Evolutionary conservation across 2,113 vertebrate species (phyloP).

Genomic region (Electrona antarctica): DNA sequence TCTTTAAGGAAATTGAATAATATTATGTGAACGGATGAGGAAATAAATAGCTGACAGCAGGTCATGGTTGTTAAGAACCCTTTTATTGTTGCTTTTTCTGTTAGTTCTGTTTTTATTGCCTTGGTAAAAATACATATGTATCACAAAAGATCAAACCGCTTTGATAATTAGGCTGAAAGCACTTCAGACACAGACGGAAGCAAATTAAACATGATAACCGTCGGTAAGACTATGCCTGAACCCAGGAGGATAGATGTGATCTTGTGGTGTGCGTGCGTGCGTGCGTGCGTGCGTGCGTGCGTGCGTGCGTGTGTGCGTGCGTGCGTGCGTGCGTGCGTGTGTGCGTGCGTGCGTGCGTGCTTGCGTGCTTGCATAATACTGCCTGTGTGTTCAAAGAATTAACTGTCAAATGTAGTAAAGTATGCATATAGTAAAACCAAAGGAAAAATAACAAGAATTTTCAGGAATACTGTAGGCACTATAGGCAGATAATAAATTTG

Average conservation of each 20-base stretch:
- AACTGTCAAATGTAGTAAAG: no score
- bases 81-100: not conserved
- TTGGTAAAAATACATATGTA: conserved; percentile 33
- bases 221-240: conserved; percentile 24
- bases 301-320: conserved; percentile 1
- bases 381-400: no score
- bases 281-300: not conserved
- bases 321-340: not conserved
- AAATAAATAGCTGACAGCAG: not conserved
- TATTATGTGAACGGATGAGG: not conserved
- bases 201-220: conserved; percentile 68
- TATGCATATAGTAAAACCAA: no score
- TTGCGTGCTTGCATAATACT: not conserved
- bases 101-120: conserved; percentile 4
- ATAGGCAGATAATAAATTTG: no score
- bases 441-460: no score
- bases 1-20: not conserved
- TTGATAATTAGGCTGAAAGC: conserved; percentile 55
- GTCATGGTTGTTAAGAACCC: conserved; percentile 11
- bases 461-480: no score
- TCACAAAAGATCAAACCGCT: conserved; percentile 50
- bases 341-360: not conserved
- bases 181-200: conserved; percentile 49
- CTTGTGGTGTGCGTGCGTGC: conserved; percentile 19
- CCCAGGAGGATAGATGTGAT: conserved; percentile 30